Conservation (phyloP, 2,113 vertebrate species). For the Spermophilus dauricus region DNA sequence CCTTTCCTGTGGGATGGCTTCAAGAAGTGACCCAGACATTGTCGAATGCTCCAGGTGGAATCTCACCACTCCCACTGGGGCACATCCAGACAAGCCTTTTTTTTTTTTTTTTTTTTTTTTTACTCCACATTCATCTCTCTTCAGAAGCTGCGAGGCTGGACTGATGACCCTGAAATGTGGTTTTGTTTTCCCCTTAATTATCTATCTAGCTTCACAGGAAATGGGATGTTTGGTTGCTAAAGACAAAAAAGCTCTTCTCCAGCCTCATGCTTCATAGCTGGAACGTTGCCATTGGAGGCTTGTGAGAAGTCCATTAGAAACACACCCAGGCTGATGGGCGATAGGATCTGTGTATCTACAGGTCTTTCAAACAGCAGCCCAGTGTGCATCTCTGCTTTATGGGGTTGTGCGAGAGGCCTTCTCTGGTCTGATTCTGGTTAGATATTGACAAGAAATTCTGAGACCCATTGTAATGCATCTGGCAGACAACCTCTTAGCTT, state of each 20-base stretch:
- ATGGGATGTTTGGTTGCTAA: slow-evolving; percentile 55
- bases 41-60: background rate
- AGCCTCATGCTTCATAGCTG: slow-evolving; percentile 19
- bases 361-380: background rate
- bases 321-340: background rate
- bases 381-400: background rate
- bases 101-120: background rate
- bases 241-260: slow-evolving; percentile 49
- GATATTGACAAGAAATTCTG: background rate
- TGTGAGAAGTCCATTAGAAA: slow-evolving; percentile 30
- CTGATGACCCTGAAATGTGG: slow-evolving; percentile 9
- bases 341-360: background rate
- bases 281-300: slow-evolving; percentile 13
- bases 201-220: slow-evolving; percentile 64
- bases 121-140: slow-evolving; percentile 41
- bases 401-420: background rate
- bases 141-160: slow-evolving; percentile 44
- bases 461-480: background rate
- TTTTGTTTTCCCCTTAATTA: slow-evolving; percentile 70
- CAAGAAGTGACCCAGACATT: background rate
- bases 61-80: background rate
- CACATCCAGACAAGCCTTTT: slow-evolving; percentile 1
- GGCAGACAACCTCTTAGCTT: background rate
- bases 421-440: background rate
- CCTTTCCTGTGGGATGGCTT: background rate